Percentiles rank a stretch among this genome's conserved stretches.
These are phyloP conservation scores for Pyrochroa serraticornis DNA, from an alignment of 2,888 invertebrate species.

Conservation along the genomic window DNA sequence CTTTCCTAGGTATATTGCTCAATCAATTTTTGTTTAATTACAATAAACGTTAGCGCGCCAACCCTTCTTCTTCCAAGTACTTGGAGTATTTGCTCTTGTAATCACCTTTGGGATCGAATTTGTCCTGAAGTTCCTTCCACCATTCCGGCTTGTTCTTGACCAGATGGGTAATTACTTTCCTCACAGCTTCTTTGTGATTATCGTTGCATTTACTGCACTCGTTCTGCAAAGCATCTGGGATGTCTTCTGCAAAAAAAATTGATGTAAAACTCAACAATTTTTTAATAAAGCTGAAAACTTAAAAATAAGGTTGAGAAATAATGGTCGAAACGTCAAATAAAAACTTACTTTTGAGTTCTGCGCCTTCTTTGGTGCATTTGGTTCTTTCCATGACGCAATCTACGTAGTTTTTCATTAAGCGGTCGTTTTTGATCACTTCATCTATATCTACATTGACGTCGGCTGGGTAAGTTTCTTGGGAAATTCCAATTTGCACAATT, in stretches of 20 bases:
- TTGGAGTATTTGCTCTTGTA: slow-evolving; percentile 69
- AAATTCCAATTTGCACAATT: too few species aligned
- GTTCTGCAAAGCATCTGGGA: slow-evolving; percentile 71
- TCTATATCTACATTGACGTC: slow-evolving; percentile 70
- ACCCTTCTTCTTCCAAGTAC: background rate
- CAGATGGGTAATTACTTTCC: slow-evolving; percentile 65
- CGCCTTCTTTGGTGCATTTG: slow-evolving; percentile 68
- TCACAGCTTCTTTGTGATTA: slow-evolving; percentile 66
- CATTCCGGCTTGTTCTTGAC: slow-evolving; percentile 59
- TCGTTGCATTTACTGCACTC: slow-evolving; percentile 71
- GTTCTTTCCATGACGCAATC: slow-evolving; percentile 67
- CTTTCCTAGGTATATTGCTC: too few species aligned
- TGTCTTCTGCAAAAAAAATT: background rate
- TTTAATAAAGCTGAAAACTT: too few species aligned
- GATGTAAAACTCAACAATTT: too few species aligned
- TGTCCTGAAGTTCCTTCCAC: slow-evolving; percentile 52
- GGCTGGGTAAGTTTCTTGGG: slow-evolving; percentile 59
- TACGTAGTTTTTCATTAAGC: slow-evolving; percentile 67
- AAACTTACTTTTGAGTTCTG: slow-evolving; percentile 59
- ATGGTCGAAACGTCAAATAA: background rate
- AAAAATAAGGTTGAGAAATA: too few species aligned
- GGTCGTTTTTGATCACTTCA: slow-evolving; percentile 65
- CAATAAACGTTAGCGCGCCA: too few species aligned
- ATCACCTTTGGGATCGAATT: slow-evolving; percentile 71
- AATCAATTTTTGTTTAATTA: too few species aligned